Base-by-base conservation (phyloP, 2,888 invertebrate species). In the Crossocerus cetratus region DNA sequence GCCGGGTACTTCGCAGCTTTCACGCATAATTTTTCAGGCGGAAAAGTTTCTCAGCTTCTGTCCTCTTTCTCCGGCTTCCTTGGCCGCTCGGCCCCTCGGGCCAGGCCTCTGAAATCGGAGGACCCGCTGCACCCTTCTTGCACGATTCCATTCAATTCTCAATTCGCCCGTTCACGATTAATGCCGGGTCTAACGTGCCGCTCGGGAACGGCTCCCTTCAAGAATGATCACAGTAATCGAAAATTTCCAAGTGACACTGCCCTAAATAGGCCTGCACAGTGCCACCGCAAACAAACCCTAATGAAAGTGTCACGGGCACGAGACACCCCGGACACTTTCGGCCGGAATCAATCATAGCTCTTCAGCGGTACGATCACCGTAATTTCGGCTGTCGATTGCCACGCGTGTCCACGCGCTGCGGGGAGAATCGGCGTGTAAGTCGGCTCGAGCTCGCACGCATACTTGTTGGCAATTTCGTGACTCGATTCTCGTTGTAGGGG, bases 1-100 rank as follows among this genome's bases (percentile, higher is more conserved):
- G 69, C 72, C 14, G 60, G 72, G 72, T 79, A 81, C 76, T 76
- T 83, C 76, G 65, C 80, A 74, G 77, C 76, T 82, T 78, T 79
- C 72, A 71, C 72, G 72, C 64, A 65, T 69, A 57, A 69, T 70
- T 77, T 77, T 79, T 80, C 63, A 76, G 59, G 53, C 55, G 60
- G 65, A 65, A 56, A 44, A 68, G 57, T 67, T 63, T 44, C 49
- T 49, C 49, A 49, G n/a, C 14, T 16, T 59, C 22, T n/a, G 56
- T 43, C 57, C 43, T 53, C 58, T 20, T n/a, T 54, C 8, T n/a
- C n/a, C 14, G 20, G 13, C 21, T 18, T 22, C 14, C 3, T 18
- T 18, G 2, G 22, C n/a, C 32, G 14, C 42, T 44, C 3, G 49
- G 16, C 49, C 49, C 49, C 14, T 16, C 13, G 49, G 49, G 16